Evolutionary conservation across 2,888 invertebrate species (phyloP).

Genomic region (Baronia brevicornis): DNA sequence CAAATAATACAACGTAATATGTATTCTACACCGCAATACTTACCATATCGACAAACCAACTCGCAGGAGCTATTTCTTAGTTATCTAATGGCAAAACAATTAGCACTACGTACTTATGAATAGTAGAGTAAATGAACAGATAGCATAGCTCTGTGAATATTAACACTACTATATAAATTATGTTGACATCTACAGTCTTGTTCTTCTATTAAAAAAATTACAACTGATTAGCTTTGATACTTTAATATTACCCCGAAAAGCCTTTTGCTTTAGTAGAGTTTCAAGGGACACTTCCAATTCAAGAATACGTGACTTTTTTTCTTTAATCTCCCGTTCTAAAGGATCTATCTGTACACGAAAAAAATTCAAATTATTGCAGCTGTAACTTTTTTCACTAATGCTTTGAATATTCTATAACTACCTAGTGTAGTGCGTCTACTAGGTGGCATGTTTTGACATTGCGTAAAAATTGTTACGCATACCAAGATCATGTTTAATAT

Average conservation of each 20-base stretch:
- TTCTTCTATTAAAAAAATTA: conserved; percentile 52
- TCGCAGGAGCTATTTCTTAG: conserved; percentile 1
- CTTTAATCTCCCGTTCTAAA: conserved; percentile 87
- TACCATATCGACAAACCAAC: conserved; percentile 9
- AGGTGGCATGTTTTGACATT: conserved; percentile 7
- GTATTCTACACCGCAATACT: too few species aligned
- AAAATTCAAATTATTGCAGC: conserved; percentile 35
- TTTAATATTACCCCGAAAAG: conserved; percentile 66
- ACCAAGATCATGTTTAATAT: conserved; percentile 64
- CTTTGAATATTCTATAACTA: conserved; percentile 3
- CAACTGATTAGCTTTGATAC: conserved; percentile 39
- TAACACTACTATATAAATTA: conserved; percentile 20
- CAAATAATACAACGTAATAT: too few species aligned
- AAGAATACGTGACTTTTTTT: conserved; percentile 86
- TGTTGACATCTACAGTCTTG: conserved; percentile 15
- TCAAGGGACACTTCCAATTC: conserved; percentile 90
- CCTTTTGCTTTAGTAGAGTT: conserved; percentile 84
- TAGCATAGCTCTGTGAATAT: conserved; percentile 23
- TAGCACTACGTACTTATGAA: conserved; percentile 11
- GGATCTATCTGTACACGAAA: conserved; percentile 82
- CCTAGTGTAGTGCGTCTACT: conserved; percentile 7
- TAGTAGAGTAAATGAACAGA: conserved; percentile 12
- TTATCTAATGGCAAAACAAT: conserved; percentile 14
- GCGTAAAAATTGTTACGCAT: conserved; percentile 28
- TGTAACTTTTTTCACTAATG: conserved; percentile 55